Evolutionary conservation across 2,113 vertebrate species (phyloP), one percentile per base, ranked within the genome.

Genomic region (Epinephelus moara): DNA sequence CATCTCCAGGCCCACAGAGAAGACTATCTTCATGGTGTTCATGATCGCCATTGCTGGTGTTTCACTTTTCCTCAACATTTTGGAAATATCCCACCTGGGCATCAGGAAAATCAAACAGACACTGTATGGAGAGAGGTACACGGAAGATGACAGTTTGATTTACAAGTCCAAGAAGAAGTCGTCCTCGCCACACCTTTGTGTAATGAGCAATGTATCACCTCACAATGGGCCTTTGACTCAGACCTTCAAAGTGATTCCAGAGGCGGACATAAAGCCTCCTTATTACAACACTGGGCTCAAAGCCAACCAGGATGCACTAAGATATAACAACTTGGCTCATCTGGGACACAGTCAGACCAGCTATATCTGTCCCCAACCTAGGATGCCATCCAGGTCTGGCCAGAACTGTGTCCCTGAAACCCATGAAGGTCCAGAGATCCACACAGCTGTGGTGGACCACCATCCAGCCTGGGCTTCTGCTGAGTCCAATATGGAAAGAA

Each of bases 1-100:
- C 93, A 96, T 99, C 83, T 99, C 97, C 82, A 96, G 97, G 88
- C 97, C 97, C 76, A 98, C 97, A 57, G 98, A 99, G 91, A 99
- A 99, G 91, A 98, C 97, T 45, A 96, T 99, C 85, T 99, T 99
- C 89, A 98, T 99, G 97, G 94, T 97, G 37, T 99, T 99, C 90
- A 99, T 99, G 98, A 94, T 97, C 13, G 95, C 89, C 73, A 98
- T 99, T 7, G 96, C 97, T 14, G 96, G 96, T 0, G 94, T 98
- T 75, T 99, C 97, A 70, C 94, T 99, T 12, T 95, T 98, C 82
- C 94, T 99, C 61, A 99, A 97, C 93, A 81, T 98, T 76, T 85
- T 99, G 61, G 97, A 99, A 93, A 98, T 99, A 88, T 95, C 96
- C 88, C 97, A 98, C 89, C 87, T 99, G 75, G 98, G 97, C 47